Evolutionary conservation across 2,888 invertebrate genomes (phyloP).

Genomic region (Leptinotarsa peninsularis): DNA sequence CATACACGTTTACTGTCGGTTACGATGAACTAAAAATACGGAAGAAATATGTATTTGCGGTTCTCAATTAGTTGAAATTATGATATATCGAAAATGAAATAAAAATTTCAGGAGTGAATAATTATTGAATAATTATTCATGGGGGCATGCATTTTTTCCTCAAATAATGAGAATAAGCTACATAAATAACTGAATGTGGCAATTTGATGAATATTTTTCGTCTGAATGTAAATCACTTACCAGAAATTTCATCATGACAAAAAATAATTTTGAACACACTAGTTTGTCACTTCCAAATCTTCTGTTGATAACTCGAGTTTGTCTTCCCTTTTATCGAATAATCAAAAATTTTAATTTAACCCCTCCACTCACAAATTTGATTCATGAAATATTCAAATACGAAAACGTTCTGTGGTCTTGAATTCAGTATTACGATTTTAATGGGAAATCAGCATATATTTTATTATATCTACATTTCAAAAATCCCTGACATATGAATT

Average conservation of each 20-base stretch:
- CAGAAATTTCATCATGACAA: background rate
- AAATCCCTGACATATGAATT: background rate
- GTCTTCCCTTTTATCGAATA: background rate
- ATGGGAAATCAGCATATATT: background rate
- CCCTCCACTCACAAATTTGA: background rate
- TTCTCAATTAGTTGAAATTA: too few relatives aligned
- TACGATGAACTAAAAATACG: too few relatives aligned
- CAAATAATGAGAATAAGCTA: too few relatives aligned
- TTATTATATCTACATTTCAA: background rate
- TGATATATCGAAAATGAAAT: too few relatives aligned
- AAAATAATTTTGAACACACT: background rate
- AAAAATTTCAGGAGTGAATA: too few relatives aligned
- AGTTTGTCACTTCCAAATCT: background rate
- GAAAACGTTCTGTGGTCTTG: background rate
- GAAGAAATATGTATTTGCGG: too few relatives aligned
- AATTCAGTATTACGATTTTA: background rate
- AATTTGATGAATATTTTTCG: background rate
- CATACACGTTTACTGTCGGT: too few relatives aligned
- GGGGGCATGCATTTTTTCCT: too few relatives aligned
- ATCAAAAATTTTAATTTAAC: background rate
- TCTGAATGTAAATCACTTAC: background rate
- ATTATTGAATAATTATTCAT: too few relatives aligned
- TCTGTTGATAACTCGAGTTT: background rate
- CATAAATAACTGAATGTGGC: too few relatives aligned
- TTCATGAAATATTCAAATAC: slow-evolving; percentile 1